A percentile compares a stretch with the other conserved stretches of the same genome.
Evolutionary conservation across 2,888 invertebrate species (phyloP).

Genomic region (Thereva nobilitata): DNA sequence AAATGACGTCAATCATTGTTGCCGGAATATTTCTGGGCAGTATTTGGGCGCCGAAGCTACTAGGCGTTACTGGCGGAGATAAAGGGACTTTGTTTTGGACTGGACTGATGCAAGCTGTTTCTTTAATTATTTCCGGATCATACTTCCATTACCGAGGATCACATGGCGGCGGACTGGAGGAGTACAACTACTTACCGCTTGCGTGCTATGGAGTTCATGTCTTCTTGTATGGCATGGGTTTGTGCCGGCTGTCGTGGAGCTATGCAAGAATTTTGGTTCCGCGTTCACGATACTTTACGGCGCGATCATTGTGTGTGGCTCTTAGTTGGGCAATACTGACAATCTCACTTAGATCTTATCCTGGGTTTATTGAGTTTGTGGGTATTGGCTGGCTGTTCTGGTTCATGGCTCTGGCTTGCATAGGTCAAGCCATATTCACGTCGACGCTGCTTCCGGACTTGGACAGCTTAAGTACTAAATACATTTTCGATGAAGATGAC

Average conservation of each 20-base stretch:
- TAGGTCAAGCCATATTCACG: constrained; percentile 66
- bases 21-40: constrained; percentile 59
- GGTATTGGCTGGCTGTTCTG: constrained; percentile 69
- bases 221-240: constrained; percentile 39
- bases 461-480: constrained; percentile 44
- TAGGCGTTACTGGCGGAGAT: constrained; percentile 29
- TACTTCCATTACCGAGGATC: constrained; percentile 40
- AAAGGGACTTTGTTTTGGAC: constrained; percentile 39
- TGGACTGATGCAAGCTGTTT: constrained; percentile 32
- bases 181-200: constrained; percentile 39
- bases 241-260: constrained; percentile 38
- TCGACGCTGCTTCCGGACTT: constrained; percentile 38
- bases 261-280: constrained; percentile 38
- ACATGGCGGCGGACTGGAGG: constrained; percentile 30
- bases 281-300: constrained; percentile 38
- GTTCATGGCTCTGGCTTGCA: constrained; percentile 66
- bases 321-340: constrained; percentile 73
- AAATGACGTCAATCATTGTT: constrained; percentile 63
- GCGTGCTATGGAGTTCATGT: constrained; percentile 37
- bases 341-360: constrained; percentile 66
- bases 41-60: constrained; percentile 35
- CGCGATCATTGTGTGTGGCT: constrained; percentile 35
- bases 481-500: constrained; percentile 32
- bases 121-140: constrained; percentile 37
- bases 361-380: constrained; percentile 62